These are phyloP conservation scores for Periophthalmus magnuspinnatus DNA, from an alignment of 2,797 vertebrate species.

Conservation along the genomic window DNA sequence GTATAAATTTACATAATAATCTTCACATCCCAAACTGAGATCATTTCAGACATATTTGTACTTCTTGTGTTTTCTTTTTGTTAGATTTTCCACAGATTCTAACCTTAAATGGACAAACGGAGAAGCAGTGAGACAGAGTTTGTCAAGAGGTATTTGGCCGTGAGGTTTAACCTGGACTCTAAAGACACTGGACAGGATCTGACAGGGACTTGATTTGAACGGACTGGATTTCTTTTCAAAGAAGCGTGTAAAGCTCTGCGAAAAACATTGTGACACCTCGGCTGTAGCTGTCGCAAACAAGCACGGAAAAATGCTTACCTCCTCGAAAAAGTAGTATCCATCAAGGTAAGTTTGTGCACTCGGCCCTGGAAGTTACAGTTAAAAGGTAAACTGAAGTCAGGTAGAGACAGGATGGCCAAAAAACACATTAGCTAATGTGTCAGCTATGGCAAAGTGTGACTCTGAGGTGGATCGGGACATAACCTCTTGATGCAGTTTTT, in stretches of 20 bases:
- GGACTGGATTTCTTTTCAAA: background rate
- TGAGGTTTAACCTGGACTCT: background rate
- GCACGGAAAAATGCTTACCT: background rate
- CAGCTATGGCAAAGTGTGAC: background rate
- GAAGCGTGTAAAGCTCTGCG: background rate
- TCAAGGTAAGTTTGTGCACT: background rate
- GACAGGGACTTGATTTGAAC: constrained; percentile 2
- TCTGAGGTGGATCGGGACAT: background rate
- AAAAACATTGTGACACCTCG: constrained; percentile 1
- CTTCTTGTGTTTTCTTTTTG: background rate
- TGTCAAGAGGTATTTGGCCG: background rate
- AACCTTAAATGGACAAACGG: background rate
- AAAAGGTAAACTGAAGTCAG: no score
- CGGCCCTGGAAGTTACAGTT: background rate
- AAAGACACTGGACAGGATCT: background rate
- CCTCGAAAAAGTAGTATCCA: background rate
- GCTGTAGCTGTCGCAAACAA: background rate
- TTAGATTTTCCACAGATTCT: background rate
- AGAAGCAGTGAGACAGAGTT: background rate
- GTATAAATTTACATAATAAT: no score
- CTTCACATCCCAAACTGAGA: background rate
- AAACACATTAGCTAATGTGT: constrained; percentile 10
- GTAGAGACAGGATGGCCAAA: background rate
- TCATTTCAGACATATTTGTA: background rate
- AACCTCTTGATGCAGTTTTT: background rate